These are phyloP conservation scores for Phrynocephalus guinanensis DNA, from an alignment of 2,797 vertebrate species.

Conservation along the genomic window DNA sequence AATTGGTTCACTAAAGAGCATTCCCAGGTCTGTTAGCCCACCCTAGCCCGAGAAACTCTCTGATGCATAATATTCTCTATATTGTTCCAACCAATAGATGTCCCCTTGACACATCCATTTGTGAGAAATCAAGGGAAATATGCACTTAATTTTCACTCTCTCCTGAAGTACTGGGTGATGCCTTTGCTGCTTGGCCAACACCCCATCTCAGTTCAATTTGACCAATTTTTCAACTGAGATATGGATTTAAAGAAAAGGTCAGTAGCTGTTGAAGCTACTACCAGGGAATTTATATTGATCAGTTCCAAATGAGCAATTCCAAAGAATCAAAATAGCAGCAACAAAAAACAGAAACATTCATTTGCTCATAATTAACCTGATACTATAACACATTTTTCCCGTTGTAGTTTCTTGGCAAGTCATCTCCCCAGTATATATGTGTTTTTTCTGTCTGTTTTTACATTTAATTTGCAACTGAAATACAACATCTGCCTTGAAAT, in stretches of 20 bases:
- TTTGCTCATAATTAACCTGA: neutral
- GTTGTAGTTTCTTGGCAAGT: neutral
- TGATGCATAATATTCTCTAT: neutral
- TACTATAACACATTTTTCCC: neutral
- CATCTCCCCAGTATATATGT: neutral
- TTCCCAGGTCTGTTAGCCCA: neutral
- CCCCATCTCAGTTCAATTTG: neutral
- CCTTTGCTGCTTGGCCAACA: neutral
- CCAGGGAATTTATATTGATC: constrained; percentile 8
- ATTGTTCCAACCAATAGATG: neutral
- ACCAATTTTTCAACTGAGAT: neutral
- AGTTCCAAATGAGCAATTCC: constrained; percentile 11
- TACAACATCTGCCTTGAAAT: constrained; percentile 31
- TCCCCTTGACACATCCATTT: neutral
- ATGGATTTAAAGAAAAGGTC: neutral
- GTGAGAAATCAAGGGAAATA: neutral
- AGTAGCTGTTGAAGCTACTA: neutral
- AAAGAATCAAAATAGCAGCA: neutral
- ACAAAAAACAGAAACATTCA: neutral
- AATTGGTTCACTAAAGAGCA: neutral
- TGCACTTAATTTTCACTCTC: constrained; percentile 3
- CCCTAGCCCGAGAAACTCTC: neutral
- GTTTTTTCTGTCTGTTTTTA: neutral
- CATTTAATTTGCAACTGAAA: constrained; percentile 35
- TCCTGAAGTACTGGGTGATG: neutral